phyloP scores from a whole-genome alignment of 2,113 vertebrate genomes.

The Melanerpes aurifrons region DNA sequence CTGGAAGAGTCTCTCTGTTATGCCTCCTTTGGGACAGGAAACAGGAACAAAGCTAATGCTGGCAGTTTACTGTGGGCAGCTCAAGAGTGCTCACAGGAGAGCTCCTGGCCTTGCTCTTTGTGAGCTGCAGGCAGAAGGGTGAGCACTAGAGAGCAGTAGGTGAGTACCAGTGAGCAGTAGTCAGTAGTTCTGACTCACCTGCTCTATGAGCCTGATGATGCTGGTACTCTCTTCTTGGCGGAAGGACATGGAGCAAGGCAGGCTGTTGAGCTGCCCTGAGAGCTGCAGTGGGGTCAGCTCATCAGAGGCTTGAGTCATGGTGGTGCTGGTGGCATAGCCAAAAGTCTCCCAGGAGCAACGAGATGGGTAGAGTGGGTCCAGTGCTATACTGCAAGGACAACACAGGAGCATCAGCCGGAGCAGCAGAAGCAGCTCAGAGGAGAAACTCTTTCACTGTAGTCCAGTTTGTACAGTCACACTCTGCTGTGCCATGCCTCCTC shows the following conservation, averaged over 20 bases:
- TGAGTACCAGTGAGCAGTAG: background rate
- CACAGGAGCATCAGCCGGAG: background rate
- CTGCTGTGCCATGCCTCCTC: background rate
- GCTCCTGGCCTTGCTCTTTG: background rate
- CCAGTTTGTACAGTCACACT: background rate
- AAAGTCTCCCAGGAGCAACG: conserved; percentile 98
- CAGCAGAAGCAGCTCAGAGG: background rate
- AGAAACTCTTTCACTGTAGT: background rate
- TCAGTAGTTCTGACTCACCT: conserved; percentile 75
- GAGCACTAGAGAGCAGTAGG: background rate
- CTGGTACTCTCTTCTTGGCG: conserved; percentile 96
- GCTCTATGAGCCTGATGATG: conserved; percentile 96
- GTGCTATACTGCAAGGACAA: conserved; percentile 83
- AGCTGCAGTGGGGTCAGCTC: conserved; percentile 89
- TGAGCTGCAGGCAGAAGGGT: background rate
- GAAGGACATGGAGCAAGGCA: conserved; percentile 93
- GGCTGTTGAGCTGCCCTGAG: conserved; percentile 90
- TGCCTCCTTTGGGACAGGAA: background rate
- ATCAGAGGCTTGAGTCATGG: conserved; percentile 78
- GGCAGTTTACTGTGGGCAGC: background rate
- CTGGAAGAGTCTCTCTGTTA: background rate
- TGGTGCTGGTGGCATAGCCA: conserved; percentile 89
- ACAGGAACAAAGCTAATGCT: background rate
- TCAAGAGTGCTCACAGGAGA: fast-evolving
- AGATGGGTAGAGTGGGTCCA: conserved; percentile 97